Evolutionary conservation across 2,797 vertebrate species (phyloP).

Genomic region (Tenualosa ilisha): DNA sequence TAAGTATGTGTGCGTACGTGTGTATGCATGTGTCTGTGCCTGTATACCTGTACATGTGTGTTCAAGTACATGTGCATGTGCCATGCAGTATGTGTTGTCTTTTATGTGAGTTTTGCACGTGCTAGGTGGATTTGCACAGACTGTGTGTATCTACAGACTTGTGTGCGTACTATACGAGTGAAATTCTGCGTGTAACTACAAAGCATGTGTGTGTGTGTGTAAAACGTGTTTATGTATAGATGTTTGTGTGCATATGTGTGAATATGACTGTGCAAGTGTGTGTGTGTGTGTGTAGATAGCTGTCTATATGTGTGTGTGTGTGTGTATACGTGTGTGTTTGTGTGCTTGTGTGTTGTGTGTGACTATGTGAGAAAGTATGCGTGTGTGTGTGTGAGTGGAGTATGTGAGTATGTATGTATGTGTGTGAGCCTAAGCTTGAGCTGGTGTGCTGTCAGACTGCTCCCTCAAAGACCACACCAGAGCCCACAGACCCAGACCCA

Average conservation of each 20-base stretch:
- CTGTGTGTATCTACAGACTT: too few relatives aligned
- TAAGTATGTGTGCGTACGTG: too few relatives aligned
- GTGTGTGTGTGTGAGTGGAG: not conserved
- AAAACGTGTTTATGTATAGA: not conserved
- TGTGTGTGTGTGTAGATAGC: not conserved
- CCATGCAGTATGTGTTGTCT: too few relatives aligned
- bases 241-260: not conserved
- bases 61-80: too few relatives aligned
- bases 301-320: not conserved
- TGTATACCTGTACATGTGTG: not conserved
- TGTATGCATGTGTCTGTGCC: not conserved
- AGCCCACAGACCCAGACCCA: too few relatives aligned
- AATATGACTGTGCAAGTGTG: not conserved
- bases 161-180: too few relatives aligned
- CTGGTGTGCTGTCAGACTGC: not conserved
- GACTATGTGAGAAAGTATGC: not conserved
- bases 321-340: not conserved
- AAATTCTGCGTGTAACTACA: too few relatives aligned
- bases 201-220: not conserved
- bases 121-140: too few relatives aligned
- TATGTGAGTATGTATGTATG: not conserved
- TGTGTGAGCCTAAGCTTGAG: not conserved
- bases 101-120: too few relatives aligned
- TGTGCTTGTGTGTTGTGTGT: not conserved
- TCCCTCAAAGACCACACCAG: too few relatives aligned